Percentiles rank a stretch among this genome's conserved stretches.
These are phyloP conservation scores for Falco rusticolus DNA, from an alignment of 2,797 vertebrate species.

Conservation along the genomic window DNA sequence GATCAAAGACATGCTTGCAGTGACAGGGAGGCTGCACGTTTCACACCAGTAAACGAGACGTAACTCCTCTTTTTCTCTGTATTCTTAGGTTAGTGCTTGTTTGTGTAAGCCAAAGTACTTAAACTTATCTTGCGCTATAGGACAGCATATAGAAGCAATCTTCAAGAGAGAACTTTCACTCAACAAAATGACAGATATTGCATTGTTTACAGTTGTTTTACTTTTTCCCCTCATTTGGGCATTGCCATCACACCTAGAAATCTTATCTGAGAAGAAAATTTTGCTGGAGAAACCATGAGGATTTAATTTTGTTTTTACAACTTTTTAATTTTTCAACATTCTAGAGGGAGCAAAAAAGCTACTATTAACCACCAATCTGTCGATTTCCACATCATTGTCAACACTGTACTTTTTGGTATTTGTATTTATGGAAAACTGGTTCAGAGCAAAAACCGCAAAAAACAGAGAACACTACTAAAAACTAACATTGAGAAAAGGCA, in stretches of 20 bases:
- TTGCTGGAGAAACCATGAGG: not conserved
- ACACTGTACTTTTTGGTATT: not conserved
- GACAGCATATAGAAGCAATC: not conserved
- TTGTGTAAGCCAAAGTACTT: not conserved
- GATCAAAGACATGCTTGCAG: not conserved
- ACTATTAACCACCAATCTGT: not conserved
- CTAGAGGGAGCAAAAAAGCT: not conserved
- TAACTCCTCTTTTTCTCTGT: not conserved
- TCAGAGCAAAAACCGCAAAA: not conserved
- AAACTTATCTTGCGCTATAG: not conserved
- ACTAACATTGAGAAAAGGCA: not conserved
- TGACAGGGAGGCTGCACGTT: not conserved
- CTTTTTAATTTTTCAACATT: not conserved
- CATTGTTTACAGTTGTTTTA: not conserved
- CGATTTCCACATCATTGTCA: not conserved
- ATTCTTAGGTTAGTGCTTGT: not conserved
- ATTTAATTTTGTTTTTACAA: not conserved
- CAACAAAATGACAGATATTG: not conserved
- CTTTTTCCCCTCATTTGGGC: not conserved
- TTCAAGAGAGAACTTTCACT: not conserved
- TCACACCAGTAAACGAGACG: not conserved
- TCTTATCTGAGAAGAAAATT: not conserved
- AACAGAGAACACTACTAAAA: not conserved
- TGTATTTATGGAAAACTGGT: rapidly evolving
- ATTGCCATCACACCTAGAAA: not conserved